phyloP scores from a whole-genome alignment of 2,888 invertebrate species.

The Thymelicus acteon region DNA sequence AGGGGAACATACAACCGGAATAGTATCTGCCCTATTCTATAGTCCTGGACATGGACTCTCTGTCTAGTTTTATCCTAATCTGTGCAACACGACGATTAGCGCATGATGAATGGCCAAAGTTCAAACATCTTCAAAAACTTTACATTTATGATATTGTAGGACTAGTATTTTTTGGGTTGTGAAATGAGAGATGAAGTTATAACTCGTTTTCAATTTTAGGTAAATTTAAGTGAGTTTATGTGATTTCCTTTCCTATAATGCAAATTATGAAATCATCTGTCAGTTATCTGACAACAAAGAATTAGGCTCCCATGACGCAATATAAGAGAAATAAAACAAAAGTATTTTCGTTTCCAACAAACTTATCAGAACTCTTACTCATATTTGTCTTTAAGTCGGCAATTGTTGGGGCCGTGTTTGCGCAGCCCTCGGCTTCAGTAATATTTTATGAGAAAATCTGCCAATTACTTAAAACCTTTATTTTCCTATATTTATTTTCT shows the following conservation, averaged over 20 bases:
- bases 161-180: no score
- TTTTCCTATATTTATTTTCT: constrained; percentile 8
- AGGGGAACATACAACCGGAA: no score
- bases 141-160: no score
- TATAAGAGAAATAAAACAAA: constrained; percentile 23
- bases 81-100: no score
- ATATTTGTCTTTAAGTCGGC: constrained; percentile 32
- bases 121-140: no score
- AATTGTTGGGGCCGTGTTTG: constrained; percentile 14
- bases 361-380: constrained; percentile 34
- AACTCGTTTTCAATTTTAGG: no score
- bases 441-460: constrained; percentile 28
- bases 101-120: no score
- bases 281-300: constrained; percentile 5
- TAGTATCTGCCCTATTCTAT: no score
- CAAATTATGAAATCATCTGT: neutral
- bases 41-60: no score
- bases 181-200: no score
- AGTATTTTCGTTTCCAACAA: constrained; percentile 31
- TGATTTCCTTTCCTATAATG: neutral
- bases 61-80: no score
- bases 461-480: constrained; percentile 21
- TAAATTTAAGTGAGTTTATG: no score
- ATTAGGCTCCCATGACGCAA: constrained; percentile 20
- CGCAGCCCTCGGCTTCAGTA: constrained; percentile 14